A percentile compares a stretch with the other conserved stretches of the same genome.
Conservation (phyloP, 2,797 vertebrate genomes). For the Mycteria americana region DNA sequence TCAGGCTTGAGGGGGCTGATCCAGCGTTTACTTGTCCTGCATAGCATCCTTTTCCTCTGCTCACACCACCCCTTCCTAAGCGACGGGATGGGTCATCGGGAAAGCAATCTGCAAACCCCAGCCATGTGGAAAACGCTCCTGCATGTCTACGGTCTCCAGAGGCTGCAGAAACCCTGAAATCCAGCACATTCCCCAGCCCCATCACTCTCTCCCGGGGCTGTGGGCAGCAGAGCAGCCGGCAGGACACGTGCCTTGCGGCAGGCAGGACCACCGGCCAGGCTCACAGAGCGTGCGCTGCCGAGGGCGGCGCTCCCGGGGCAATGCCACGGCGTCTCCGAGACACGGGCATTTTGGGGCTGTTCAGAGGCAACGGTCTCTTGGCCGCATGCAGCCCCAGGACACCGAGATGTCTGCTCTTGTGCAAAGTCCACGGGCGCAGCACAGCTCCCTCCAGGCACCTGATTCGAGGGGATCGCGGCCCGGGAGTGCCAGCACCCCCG, state of each 20-base stretch:
- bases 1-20: not conserved
- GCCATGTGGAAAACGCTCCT: too few relatives aligned
- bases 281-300: not conserved
- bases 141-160: not conserved
- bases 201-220: not conserved
- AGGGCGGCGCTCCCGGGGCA: not conserved
- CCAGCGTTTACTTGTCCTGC: too few relatives aligned
- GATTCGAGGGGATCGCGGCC: not conserved
- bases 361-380: too few relatives aligned
- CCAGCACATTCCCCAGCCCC: not conserved
- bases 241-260: not conserved
- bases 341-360: not conserved
- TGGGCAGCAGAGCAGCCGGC: not conserved
- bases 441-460: not conserved
- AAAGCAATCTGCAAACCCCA: not conserved
- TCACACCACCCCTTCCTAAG: not conserved
- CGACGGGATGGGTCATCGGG: rapidly evolving
- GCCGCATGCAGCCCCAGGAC: not conserved
- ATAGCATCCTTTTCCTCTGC: not conserved
- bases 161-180: not conserved
- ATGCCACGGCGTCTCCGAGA: not conserved
- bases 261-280: not conserved
- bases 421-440: not conserved
- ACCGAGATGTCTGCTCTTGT: not conserved
- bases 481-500: not conserved